Conservation (phyloP, 2,888 invertebrate species). For the Agrotis exclamationis region DNA sequence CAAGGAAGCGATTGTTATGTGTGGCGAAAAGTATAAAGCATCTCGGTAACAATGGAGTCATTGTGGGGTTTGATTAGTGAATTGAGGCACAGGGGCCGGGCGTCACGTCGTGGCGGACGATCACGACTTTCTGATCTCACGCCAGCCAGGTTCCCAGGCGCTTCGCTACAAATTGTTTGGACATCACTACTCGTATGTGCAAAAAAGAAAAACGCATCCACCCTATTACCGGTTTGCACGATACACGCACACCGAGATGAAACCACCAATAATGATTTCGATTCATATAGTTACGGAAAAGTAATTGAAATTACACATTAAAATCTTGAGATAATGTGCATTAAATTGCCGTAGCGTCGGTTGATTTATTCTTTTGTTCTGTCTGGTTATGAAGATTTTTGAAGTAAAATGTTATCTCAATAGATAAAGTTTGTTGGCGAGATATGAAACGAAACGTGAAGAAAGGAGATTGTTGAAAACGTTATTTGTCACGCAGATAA, state of each 20-base stretch:
- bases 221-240: constrained; percentile 62
- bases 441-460: constrained; percentile 37
- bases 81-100: constrained; percentile 80
- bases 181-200: constrained; percentile 70
- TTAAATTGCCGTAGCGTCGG: constrained; percentile 39
- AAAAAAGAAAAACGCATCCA: constrained; percentile 66
- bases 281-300: constrained; percentile 41
- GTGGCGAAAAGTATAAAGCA: constrained; percentile 79
- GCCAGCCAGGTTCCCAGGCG: constrained; percentile 81
- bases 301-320: constrained; percentile 54
- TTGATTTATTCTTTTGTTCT: constrained; percentile 48
- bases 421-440: constrained; percentile 34
- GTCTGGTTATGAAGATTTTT: constrained; percentile 35
- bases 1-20: constrained; percentile 76
- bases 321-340: constrained; percentile 48
- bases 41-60: constrained; percentile 83
- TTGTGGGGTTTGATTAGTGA: constrained; percentile 85
- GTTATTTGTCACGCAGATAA: constrained; percentile 70
- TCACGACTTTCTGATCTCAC: constrained; percentile 87
- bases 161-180: constrained; percentile 78
- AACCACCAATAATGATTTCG: constrained; percentile 53
- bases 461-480: constrained; percentile 55
- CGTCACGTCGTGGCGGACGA: constrained; percentile 79
- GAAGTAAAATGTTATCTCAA: constrained; percentile 35
- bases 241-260: constrained; percentile 55